Conservation (phyloP, 2,888 invertebrate genomes). For the Flabesymbios commensalis region DNA sequence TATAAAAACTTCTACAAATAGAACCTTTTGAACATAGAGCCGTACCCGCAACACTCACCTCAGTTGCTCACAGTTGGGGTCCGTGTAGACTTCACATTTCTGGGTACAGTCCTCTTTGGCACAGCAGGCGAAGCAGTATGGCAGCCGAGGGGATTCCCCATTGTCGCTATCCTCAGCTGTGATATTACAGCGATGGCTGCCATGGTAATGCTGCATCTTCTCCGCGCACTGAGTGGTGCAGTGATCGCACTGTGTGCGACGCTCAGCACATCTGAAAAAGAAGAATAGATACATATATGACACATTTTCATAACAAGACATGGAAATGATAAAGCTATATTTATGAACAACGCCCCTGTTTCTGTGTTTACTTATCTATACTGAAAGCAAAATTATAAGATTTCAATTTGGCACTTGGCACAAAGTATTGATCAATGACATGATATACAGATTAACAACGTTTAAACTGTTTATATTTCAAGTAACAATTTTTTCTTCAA, state of each 20-base stretch:
- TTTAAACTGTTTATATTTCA: too few species aligned
- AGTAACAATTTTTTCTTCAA: too few species aligned
- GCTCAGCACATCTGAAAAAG: slow-evolving; percentile 34
- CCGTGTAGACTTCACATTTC: slow-evolving; percentile 49
- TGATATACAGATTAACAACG: too few species aligned
- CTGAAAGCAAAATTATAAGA: too few species aligned
- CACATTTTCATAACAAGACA: too few species aligned
- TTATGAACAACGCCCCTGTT: not conserved
- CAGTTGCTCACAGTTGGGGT: slow-evolving; percentile 44
- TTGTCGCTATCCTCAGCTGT: slow-evolving; percentile 48
- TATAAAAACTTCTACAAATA: too few species aligned
- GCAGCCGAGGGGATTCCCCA: slow-evolving; percentile 53
- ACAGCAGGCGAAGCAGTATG: slow-evolving; percentile 52
- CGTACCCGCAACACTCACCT: slow-evolving; percentile 43
- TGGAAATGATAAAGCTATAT: too few species aligned
- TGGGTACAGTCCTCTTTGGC: slow-evolving; percentile 47
- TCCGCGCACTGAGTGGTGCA: slow-evolving; percentile 31
- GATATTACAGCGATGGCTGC: slow-evolving; percentile 44
- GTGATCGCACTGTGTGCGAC: slow-evolving; percentile 31
- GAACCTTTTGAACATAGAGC: too few species aligned
- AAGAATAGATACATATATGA: too few species aligned
- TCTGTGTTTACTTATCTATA: too few species aligned
- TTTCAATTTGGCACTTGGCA: too few species aligned
- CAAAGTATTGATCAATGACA: too few species aligned
- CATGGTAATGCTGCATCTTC: slow-evolving; percentile 32